These are phyloP conservation scores for Deilephila elpenor DNA, from an alignment of 2,888 invertebrate genomes.

Conservation along the genomic window DNA sequence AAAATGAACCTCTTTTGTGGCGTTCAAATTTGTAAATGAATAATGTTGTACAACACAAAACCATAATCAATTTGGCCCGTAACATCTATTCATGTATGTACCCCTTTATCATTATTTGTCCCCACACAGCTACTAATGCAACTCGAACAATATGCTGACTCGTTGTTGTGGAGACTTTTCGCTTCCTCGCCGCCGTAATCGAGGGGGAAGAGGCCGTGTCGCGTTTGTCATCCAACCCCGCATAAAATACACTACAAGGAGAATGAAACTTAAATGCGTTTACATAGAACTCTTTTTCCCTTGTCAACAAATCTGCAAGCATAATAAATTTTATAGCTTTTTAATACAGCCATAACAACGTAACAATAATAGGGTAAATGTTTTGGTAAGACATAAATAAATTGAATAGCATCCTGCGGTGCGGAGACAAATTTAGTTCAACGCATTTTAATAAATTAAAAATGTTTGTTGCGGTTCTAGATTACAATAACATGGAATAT, in stretches of 20 bases:
- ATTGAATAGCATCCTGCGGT: slow-evolving; percentile 70
- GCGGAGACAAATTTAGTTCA: slow-evolving; percentile 65
- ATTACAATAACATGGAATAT: neutral
- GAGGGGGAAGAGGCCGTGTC: slow-evolving; percentile 72
- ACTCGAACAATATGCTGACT: slow-evolving; percentile 79
- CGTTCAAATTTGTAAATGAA: slow-evolving; percentile 45
- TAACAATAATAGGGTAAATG: slow-evolving; percentile 84
- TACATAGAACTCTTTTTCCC: slow-evolving; percentile 41
- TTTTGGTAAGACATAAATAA: slow-evolving; percentile 84
- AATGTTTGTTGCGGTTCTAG: neutral
- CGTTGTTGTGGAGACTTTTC: slow-evolving; percentile 74
- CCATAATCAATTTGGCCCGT: slow-evolving; percentile 80
- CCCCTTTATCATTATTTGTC: slow-evolving; percentile 67
- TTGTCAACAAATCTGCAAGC: slow-evolving; percentile 61
- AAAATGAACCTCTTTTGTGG: slow-evolving; percentile 6
- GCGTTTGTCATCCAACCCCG: slow-evolving; percentile 76
- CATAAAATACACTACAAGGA: slow-evolving; percentile 38
- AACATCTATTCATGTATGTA: slow-evolving; percentile 61
- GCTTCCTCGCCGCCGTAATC: slow-evolving; percentile 74
- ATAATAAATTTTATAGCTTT: slow-evolving; percentile 82
- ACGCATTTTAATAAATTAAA: slow-evolving; percentile 14
- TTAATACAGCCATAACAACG: slow-evolving; percentile 83
- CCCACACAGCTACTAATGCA: slow-evolving; percentile 46
- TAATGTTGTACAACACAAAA: slow-evolving; percentile 65
- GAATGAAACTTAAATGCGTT: slow-evolving; percentile 42